Conservation (phyloP, 2,888 invertebrate species). For the Hermaeophaga mercurialis region DNA sequence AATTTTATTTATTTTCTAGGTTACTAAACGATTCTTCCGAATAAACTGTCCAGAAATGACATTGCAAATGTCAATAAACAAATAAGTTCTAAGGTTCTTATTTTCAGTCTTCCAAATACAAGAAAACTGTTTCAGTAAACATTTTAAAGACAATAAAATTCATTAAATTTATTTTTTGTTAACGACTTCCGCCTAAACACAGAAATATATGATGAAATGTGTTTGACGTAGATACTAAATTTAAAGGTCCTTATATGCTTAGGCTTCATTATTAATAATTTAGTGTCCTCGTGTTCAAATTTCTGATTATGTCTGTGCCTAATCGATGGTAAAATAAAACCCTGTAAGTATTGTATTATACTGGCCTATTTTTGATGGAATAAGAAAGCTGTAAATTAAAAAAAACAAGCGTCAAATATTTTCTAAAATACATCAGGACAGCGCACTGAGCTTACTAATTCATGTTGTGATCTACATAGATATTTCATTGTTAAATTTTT, state of each 20-base stretch:
- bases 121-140: constrained; percentile 16
- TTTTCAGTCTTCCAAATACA: constrained; percentile 21
- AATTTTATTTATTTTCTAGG: background rate
- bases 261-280: no score
- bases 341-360: constrained; percentile 24
- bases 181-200: background rate
- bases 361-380: constrained; percentile 30
- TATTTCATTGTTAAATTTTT: constrained; percentile 36
- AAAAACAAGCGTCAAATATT: constrained; percentile 20
- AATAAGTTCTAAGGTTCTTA: constrained; percentile 22
- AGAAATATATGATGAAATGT: background rate
- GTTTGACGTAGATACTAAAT: no score
- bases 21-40: constrained; percentile 6
- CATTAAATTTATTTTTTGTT: constrained; percentile 2
- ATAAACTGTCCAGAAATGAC: constrained; percentile 21
- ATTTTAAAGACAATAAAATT: constrained; percentile 23
- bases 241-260: no score
- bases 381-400: constrained; percentile 15
- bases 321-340: constrained; percentile 7
- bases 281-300: background rate
- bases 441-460: constrained; percentile 33
- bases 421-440: constrained; percentile 28
- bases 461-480: constrained; percentile 36
- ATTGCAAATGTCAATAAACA: constrained; percentile 25
- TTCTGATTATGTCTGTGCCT: background rate